Conservation (phyloP, 2,888 invertebrate genomes). For the Eulithis prunata region DNA sequence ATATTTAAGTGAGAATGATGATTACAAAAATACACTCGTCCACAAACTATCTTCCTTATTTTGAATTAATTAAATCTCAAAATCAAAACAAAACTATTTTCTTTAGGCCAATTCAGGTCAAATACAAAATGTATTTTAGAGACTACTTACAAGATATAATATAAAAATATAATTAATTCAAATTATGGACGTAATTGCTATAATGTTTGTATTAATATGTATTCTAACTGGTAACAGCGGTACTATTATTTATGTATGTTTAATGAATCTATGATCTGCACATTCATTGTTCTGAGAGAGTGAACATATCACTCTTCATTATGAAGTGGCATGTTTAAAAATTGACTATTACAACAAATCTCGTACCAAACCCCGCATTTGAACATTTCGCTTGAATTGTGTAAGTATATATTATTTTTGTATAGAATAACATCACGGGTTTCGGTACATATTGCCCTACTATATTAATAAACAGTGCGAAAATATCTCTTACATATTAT, state of each 20-base stretch:
- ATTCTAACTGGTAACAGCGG: constrained; percentile 77
- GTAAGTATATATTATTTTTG: constrained; percentile 11
- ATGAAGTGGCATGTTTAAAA: constrained; percentile 22
- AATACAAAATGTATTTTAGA: constrained; percentile 24
- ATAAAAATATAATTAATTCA: constrained; percentile 53
- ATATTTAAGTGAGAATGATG: constrained; percentile 21
- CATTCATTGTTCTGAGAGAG: constrained; percentile 27
- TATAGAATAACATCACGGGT: constrained; percentile 27
- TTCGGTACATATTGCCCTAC: constrained; percentile 40
- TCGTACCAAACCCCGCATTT: constrained; percentile 30
- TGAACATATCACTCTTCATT: constrained; percentile 14
- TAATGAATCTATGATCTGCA: constrained; percentile 34
- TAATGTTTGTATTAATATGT: constrained; percentile 39
- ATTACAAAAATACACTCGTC: constrained; percentile 35
- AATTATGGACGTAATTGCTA: constrained; percentile 50
- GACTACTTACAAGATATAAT: constrained; percentile 28
- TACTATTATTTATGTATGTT: constrained; percentile 58
- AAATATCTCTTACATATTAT: constrained; percentile 80
- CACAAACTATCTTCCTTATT: constrained; percentile 42
- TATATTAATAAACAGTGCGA: constrained; percentile 80
- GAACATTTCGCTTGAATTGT: constrained; percentile 21
- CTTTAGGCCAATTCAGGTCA: constrained; percentile 36
- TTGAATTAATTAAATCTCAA: constrained; percentile 54
- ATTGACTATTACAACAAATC: constrained; percentile 41
- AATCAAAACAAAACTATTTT: constrained; percentile 10